These are phyloP conservation scores for Schizotus pectinicornis DNA, from an alignment of 2,888 invertebrate species.

Conservation along the genomic window DNA sequence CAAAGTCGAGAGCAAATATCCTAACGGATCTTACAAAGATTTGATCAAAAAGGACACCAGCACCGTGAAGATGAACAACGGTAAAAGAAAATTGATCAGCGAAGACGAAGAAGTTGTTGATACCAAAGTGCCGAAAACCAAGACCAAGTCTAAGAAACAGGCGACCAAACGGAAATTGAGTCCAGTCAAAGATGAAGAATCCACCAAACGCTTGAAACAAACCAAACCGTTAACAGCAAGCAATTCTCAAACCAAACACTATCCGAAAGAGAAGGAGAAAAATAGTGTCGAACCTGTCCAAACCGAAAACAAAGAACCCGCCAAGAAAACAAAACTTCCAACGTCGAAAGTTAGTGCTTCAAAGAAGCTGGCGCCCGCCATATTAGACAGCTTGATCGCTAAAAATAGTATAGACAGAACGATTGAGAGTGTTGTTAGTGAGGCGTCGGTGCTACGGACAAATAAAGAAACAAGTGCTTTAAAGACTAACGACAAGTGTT, in stretches of 20 bases:
- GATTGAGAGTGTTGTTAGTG: constrained; percentile 58
- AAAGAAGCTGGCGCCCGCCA: constrained; percentile 46
- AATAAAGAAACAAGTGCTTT: constrained; percentile 46
- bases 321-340: constrained; percentile 35
- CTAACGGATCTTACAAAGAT: constrained; percentile 56
- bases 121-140: constrained; percentile 29
- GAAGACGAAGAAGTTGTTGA: constrained; percentile 36
- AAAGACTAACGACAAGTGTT: constrained; percentile 57
- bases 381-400: constrained; percentile 64
- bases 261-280: constrained; percentile 38
- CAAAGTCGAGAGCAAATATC: constrained; percentile 45
- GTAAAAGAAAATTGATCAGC: constrained; percentile 58
- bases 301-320: constrained; percentile 29
- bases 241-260: constrained; percentile 47
- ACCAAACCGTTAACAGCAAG: constrained; percentile 50
- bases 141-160: constrained; percentile 54
- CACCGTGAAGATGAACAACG: constrained; percentile 56
- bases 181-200: constrained; percentile 35
- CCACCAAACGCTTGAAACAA: constrained; percentile 41
- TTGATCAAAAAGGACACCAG: constrained; percentile 60
- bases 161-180: constrained; percentile 59
- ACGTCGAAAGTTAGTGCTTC: constrained; percentile 23
- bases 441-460: constrained; percentile 37
- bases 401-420: constrained; percentile 66
- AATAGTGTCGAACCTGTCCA: constrained; percentile 10